Evolutionary conservation across 2,797 vertebrate genomes (phyloP).

Genomic region (Ciconia nigra): DNA sequence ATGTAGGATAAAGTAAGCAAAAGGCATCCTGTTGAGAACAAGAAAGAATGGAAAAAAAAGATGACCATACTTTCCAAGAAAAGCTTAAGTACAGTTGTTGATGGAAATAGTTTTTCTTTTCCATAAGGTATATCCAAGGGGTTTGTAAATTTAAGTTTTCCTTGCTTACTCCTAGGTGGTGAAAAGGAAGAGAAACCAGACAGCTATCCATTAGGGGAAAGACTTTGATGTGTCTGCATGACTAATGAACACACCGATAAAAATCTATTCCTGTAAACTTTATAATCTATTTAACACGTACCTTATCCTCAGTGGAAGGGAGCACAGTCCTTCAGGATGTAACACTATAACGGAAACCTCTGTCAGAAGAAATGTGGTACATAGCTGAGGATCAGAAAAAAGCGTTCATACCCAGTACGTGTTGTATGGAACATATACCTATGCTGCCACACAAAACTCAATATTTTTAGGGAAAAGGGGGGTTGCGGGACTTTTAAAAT

Average conservation of each 20-base stretch:
- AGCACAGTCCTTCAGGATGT: not conserved
- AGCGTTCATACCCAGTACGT: not conserved
- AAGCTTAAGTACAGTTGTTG: not conserved
- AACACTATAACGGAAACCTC: not conserved
- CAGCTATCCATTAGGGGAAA: not conserved
- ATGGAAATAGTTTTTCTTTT: not conserved
- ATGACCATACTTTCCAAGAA: not conserved
- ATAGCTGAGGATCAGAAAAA: not conserved
- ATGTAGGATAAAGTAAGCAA: not conserved
- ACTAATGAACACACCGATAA: not conserved
- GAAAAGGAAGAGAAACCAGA: slow-evolving; percentile 5
- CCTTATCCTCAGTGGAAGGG: not conserved
- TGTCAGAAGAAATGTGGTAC: not conserved
- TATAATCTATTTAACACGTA: not conserved
- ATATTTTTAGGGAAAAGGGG: not conserved
- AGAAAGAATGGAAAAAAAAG: not conserved
- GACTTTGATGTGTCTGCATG: not conserved
- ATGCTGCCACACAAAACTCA: not conserved
- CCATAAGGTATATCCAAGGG: not conserved
- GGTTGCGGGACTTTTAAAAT: not conserved
- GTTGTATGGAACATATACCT: not conserved
- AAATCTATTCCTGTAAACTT: not conserved
- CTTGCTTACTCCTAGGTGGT: not conserved
- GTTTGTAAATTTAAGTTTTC: not conserved
- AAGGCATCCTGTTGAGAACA: not conserved